Evolutionary conservation across 2,888 invertebrate species (phyloP).

Genomic region (Seira ritae): DNA sequence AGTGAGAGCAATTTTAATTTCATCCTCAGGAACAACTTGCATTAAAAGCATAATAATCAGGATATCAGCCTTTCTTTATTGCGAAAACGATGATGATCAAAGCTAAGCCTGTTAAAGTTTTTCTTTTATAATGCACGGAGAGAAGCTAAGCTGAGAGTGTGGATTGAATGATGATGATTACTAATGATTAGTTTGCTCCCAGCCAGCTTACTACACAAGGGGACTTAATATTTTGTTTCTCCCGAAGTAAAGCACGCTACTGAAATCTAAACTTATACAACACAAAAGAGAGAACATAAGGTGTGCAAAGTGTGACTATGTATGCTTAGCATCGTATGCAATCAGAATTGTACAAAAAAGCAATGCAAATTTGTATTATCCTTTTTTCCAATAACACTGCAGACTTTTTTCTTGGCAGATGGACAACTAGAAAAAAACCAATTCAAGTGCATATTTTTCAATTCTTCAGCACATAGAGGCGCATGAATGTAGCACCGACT

Average conservation of each 20-base stretch:
- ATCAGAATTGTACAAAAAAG: background rate
- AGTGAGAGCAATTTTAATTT: no score
- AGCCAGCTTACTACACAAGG: background rate
- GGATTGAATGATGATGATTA: background rate
- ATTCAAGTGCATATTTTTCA: background rate
- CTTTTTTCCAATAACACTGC: background rate
- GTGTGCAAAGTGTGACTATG: background rate
- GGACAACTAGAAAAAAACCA: background rate
- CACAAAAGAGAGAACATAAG: no score
- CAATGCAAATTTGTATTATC: background rate
- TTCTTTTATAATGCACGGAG: background rate
- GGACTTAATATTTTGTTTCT: background rate
- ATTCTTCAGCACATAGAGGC: background rate
- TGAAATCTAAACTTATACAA: no score
- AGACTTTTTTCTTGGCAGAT: background rate
- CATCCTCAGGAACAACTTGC: no score
- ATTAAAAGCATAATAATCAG: no score
- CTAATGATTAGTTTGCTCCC: background rate
- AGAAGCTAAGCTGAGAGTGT: background rate
- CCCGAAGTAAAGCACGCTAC: background rate
- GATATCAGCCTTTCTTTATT: no score
- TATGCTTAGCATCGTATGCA: background rate
- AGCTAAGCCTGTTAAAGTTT: background rate
- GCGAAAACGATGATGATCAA: background rate
- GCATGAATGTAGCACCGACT: background rate